Evolutionary conservation across 2,888 invertebrate species (phyloP), one percentile per base, ranked within the genome.

Genomic region (Drosophila neotestacea): DNA sequence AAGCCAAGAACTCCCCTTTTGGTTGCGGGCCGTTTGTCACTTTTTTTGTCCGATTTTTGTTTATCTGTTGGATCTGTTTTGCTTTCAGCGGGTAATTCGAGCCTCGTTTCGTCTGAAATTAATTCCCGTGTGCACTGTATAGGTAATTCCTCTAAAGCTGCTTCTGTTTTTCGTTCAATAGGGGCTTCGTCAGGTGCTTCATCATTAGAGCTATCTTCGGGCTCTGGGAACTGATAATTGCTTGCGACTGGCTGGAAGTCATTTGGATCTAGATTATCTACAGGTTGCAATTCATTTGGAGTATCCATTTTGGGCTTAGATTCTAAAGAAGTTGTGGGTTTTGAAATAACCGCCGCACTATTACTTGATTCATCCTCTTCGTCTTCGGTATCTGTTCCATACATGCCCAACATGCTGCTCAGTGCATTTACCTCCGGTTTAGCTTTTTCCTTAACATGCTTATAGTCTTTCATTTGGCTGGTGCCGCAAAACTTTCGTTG

Each of bases 341-440:
- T 32, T 39, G n/a, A 32, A 42, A 42, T 41, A 28, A 7, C 10
- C 2, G 7, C 36, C 34, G 52, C 46, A 1, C 13, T 34, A 4
- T 62, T 55, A 1, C 10, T 27, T 3, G 38, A 9, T 13, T 56
- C 76, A 32, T 50, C 48, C 7, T 56, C 68, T n/a, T 73, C 68
- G 4, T 77, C 77, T 5, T 88, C 89, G 4, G 88, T 88, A 42
- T 90, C 91, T 0, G 92, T 89, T 0, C 92, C 93, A 52, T 93
- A 93, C 85, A 92, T 90, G 4, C 90, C 91, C 6, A 92, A 58
- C 16, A 93, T 60, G 3, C 66, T 76, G 6, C 74, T 69, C 10
- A 93, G 64, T 0, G 84, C 85, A 74, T 92, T 90, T 6, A 44
- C 73, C 6, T 70, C 41, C 3, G 9, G 7, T 9, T 55, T 34